A percentile compares a stretch with the other conserved stretches of the same genome.
Conservation (phyloP, 2,797 vertebrate genomes). For the Darevskia mixta region DNA sequence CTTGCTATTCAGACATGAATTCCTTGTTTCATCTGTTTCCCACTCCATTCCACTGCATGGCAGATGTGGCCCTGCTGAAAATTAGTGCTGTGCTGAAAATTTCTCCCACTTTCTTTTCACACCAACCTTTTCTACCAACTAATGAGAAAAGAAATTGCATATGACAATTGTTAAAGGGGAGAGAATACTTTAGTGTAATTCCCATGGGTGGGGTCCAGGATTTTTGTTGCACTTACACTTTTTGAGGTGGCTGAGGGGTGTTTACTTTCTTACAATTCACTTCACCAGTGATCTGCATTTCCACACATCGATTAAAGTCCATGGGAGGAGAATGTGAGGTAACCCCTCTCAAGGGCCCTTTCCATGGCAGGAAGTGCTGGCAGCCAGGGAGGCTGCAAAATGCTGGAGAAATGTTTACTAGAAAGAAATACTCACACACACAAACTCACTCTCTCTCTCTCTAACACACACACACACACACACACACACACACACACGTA, state of each 20-base stretch:
- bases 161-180: background rate
- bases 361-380: background rate
- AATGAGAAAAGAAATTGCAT: background rate
- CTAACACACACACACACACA: too few species aligned
- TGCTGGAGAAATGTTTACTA: background rate
- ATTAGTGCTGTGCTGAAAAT: background rate
- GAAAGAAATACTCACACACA: too few species aligned
- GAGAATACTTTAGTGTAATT: background rate
- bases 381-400: background rate
- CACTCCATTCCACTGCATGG: too few species aligned
- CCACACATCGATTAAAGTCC: background rate
- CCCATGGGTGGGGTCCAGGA: background rate
- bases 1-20: too few species aligned
- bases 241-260: background rate
- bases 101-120: background rate
- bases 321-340: background rate
- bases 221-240: background rate
- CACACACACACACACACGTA: too few species aligned
- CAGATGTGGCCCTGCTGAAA: too few species aligned
- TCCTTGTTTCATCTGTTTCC: too few species aligned
- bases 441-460: too few species aligned
- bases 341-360: background rate
- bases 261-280: background rate
- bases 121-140: background rate
- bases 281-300: background rate